Evolutionary conservation across 2,888 invertebrate genomes (phyloP), one percentile per base, ranked within the genome.

Genomic region (Gryllus longicercus): DNA sequence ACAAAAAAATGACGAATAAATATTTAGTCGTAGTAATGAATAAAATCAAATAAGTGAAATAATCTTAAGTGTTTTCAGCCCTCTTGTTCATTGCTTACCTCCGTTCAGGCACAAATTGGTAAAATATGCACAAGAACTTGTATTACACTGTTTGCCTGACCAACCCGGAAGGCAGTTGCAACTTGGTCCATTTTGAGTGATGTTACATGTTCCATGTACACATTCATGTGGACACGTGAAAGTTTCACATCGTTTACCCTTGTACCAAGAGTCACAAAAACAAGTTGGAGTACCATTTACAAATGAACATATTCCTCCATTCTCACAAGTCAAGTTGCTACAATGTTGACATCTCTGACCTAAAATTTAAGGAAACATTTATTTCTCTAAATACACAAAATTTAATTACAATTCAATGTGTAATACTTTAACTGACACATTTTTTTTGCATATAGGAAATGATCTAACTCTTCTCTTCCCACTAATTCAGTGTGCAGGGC

Each of bases 101-200:
- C 90, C 91, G 85, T 91, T 91, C 81, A 88, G 88, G 84, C 93
- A 93, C 82, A 89, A 89, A 38, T 38, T 38, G 38, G 5, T 5
- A 38, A 38, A 38, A 51, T 88, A 88, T 21, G 88, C 86, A 85
- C 93, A 93, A 11, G 88, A 86, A 83, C 91, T 89, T 74, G 88
- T 88, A 82, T 92, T 91, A 84, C 93, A 93, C 18, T 88, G 87
- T 77, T 89, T 89, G 5, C 93, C 93, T 0, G 88, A 85, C 83
- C 86, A 90, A 1, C 90, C 90, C 2, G 86, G 84, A n/a, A 85
- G 85, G 84, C 91, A 91, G n/a, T 84, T 84, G 84, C 90, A 91
- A 18, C 84, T 84, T 49, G 87, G 86, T 1, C 85, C 85, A 51
- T 85, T 85, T 16, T 84, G 83, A 51, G 85, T 85, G 63, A 88